A percentile compares a stretch with the other conserved stretches of the same genome.
Evolutionary conservation across 1,140 invertebrate species (phyloP).

Genomic region (Pomacea maculata): DNA sequence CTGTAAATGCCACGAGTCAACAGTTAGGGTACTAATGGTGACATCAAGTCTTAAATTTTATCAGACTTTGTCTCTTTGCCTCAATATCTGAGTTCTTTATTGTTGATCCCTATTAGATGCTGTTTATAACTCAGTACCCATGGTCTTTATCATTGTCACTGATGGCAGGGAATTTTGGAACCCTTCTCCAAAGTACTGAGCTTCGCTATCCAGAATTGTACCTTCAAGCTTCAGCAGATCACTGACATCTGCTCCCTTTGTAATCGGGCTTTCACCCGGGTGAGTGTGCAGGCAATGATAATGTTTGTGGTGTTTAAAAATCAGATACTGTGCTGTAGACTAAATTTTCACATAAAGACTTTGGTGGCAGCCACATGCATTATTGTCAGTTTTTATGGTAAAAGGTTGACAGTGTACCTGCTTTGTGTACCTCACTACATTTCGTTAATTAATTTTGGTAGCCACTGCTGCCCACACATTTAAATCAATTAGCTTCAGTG

Average conservation of each 20-base stretch:
- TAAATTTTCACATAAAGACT: neutral
- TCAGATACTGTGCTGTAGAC: too few relatives aligned
- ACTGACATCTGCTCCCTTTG: constrained; percentile 91
- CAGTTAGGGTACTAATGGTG: too few relatives aligned
- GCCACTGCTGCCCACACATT: too few relatives aligned
- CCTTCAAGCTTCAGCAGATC: constrained; percentile 84
- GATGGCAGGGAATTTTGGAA: constrained; percentile 79
- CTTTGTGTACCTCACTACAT: too few relatives aligned
- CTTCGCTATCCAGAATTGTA: constrained; percentile 87
- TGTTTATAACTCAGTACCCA: neutral
- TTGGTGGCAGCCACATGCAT: neutral
- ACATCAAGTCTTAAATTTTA: too few relatives aligned
- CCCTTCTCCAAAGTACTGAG: constrained; percentile 96
- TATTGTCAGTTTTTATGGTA: neutral
- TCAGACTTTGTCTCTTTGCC: too few relatives aligned
- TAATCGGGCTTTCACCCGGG: constrained; percentile 80
- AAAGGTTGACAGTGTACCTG: too few relatives aligned
- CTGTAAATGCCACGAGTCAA: too few relatives aligned
- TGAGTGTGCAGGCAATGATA: constrained; percentile 25
- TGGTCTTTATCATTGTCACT: constrained; percentile 18
- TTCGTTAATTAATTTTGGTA: too few relatives aligned
- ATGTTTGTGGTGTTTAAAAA: too few relatives aligned
- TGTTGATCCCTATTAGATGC: neutral
- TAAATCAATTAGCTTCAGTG: too few relatives aligned
- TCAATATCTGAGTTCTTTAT: neutral